A percentile compares a stretch with the other conserved stretches of the same genome.
Evolutionary conservation across 2,888 invertebrate genomes (phyloP).

Genomic region (Adineta ricciae): DNA sequence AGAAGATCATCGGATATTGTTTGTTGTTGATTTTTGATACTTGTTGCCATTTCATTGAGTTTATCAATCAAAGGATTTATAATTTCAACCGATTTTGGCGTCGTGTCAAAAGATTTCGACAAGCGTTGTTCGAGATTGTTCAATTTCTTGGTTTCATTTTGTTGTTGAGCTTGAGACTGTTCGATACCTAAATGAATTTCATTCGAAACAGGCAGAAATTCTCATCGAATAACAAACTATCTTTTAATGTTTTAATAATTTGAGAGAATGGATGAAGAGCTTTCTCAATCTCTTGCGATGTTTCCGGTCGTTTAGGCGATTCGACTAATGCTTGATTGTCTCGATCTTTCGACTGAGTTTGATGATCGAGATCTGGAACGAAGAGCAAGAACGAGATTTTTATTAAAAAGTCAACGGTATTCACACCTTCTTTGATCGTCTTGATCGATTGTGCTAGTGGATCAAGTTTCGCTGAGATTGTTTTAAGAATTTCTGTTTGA

Average conservation of each 20-base stretch:
- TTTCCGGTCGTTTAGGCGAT: not conserved
- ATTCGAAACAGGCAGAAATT: too few species aligned
- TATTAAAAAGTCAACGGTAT: not conserved
- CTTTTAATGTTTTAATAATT: constrained; percentile 1
- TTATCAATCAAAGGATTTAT: not conserved
- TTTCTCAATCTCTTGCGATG: not conserved
- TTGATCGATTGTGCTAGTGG: not conserved
- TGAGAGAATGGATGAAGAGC: not conserved
- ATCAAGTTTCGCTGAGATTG: not conserved
- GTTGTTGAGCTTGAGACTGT: not conserved
- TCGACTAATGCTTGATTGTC: not conserved
- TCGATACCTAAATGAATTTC: not conserved
- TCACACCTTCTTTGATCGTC: not conserved
- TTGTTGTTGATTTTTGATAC: not conserved
- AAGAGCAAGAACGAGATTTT: not conserved
- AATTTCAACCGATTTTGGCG: not conserved
- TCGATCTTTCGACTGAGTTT: not conserved
- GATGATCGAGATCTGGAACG: not conserved
- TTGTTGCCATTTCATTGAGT: not conserved
- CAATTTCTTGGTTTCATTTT: not conserved
- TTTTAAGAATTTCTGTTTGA: not conserved
- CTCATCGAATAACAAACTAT: not conserved
- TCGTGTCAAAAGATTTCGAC: not conserved
- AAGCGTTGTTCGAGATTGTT: not conserved
- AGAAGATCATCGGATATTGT: not conserved